These are phyloP conservation scores for Ips typographus DNA, from an alignment of 1,140 invertebrate genomes.

Conservation along the genomic window DNA sequence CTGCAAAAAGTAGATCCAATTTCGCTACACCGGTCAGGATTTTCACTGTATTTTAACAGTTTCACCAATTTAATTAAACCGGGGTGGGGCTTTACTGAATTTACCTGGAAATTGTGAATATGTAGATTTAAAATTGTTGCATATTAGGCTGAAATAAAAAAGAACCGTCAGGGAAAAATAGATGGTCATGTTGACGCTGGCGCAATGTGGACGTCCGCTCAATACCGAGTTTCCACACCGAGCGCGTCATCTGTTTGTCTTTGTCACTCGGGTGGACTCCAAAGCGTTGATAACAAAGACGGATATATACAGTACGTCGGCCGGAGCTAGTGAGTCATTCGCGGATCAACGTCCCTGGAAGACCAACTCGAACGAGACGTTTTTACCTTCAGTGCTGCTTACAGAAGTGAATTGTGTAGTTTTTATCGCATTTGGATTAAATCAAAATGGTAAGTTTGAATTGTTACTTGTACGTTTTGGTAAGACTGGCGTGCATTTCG, in stretches of 20 bases:
- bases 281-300: slow-evolving; percentile 19
- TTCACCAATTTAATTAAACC: slow-evolving; percentile 19
- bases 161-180: not conserved
- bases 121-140: no score
- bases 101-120: no score
- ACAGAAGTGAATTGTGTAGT: slow-evolving; percentile 45
- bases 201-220: not conserved
- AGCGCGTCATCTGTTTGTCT: not conserved
- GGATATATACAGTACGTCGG: slow-evolving; percentile 28
- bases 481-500: slow-evolving; percentile 10
- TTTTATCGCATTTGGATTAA: slow-evolving; percentile 44
- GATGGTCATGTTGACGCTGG: slow-evolving; percentile 10
- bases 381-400: slow-evolving; percentile 45
- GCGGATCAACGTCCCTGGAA: slow-evolving; percentile 51
- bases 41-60: no score
- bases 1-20: slow-evolving; percentile 38
- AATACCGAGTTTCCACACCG: not conserved
- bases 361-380: slow-evolving; percentile 42
- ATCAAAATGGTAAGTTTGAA: slow-evolving; percentile 49
- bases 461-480: slow-evolving; percentile 6
- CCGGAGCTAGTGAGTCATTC: slow-evolving; percentile 36
- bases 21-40: no score
- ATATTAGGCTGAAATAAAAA: no score
- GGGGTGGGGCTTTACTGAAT: not conserved
- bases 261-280: not conserved